Evolutionary conservation across 2,113 vertebrate species (phyloP).

Genomic region (Lepus timidus): DNA sequence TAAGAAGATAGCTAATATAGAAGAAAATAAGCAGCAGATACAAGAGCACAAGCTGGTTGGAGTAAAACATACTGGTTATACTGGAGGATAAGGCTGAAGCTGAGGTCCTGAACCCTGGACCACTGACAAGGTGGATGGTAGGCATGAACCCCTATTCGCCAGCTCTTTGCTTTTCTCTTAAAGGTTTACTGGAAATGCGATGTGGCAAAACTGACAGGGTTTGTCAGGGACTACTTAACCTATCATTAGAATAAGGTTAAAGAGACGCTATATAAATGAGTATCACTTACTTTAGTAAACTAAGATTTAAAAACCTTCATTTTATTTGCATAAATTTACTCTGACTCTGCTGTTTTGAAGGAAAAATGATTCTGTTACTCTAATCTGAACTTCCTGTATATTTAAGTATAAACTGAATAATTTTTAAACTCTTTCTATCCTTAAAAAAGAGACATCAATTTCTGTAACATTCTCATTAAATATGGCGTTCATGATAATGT

Average conservation of each 20-base stretch:
- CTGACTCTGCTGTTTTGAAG: background rate
- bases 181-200: background rate
- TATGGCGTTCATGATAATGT: constrained; percentile 21
- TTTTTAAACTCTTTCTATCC: background rate
- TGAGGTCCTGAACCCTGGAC: background rate
- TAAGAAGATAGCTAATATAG: background rate
- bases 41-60: background rate
- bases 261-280: background rate
- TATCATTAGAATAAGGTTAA: background rate
- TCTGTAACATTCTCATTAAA: constrained; percentile 2
- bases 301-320: background rate
- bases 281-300: background rate
- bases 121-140: rapidly evolving
- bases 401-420: constrained; percentile 29
- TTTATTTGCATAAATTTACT: constrained; percentile 11
- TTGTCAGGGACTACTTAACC: background rate
- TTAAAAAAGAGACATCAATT: background rate
- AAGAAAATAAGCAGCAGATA: background rate
- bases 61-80: background rate
- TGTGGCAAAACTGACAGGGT: background rate
- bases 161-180: background rate
- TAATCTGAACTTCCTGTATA: constrained; percentile 17
- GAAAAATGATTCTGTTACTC: background rate
- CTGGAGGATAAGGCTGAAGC: background rate
- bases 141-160: rapidly evolving